Conservation (phyloP, 2,113 vertebrate species). For the Zosterops pallidus region DNA sequence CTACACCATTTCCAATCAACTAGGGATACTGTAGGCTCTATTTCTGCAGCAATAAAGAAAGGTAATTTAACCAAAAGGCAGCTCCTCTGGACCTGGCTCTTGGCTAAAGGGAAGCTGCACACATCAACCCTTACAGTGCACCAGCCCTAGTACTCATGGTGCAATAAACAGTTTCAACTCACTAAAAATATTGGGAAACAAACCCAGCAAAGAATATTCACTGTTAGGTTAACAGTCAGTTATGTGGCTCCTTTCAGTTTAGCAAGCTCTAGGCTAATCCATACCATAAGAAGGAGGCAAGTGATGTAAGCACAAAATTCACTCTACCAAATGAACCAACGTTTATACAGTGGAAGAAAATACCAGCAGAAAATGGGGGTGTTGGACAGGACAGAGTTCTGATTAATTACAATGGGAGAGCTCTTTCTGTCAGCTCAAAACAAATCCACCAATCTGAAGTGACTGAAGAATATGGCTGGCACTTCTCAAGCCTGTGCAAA, state of each 20-base stretch:
- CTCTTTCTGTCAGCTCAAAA: background rate
- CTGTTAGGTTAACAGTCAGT: background rate
- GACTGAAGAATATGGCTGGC: background rate
- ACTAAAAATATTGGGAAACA: background rate
- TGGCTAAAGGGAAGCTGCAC: background rate
- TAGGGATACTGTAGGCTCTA: background rate
- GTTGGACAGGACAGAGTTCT: background rate
- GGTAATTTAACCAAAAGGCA: background rate
- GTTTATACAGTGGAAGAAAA: background rate
- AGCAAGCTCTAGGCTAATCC: background rate
- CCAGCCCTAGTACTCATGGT: background rate
- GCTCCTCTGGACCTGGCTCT: background rate
- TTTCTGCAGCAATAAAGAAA: background rate
- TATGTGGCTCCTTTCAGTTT: background rate
- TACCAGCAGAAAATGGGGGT: background rate
- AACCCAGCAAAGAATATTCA: background rate
- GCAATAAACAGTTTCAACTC: background rate
- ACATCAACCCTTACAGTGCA: background rate
- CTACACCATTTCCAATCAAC: background rate
- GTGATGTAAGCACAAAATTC: background rate
- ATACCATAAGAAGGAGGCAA: background rate
- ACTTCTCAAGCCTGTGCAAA: background rate
- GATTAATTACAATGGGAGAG: background rate
- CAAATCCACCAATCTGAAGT: background rate
- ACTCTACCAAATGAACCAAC: background rate